Conservation (phyloP, 2,888 invertebrate species). For the Nasonovia ribisnigri region DNA sequence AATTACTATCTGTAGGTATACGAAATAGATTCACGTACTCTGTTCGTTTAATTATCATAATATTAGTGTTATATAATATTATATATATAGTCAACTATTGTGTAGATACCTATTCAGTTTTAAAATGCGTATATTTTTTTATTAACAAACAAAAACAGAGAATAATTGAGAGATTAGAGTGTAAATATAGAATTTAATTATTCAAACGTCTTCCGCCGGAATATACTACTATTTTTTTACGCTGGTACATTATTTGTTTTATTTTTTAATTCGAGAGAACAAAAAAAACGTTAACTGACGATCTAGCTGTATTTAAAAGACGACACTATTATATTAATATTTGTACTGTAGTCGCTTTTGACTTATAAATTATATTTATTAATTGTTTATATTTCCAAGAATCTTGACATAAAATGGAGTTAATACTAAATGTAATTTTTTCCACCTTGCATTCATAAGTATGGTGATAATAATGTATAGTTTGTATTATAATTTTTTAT, state of each 20-base stretch:
- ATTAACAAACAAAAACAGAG: not conserved
- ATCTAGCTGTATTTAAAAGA: not conserved
- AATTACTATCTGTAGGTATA: too few species aligned
- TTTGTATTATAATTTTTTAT: not conserved
- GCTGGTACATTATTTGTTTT: not conserved
- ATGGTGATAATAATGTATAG: not conserved
- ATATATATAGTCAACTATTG: too few species aligned
- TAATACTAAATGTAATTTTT: not conserved
- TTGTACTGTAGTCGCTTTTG: not conserved
- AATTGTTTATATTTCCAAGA: not conserved
- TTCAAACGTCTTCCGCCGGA: slow-evolving; percentile 14
- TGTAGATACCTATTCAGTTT: not conserved
- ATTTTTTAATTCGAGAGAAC: not conserved
- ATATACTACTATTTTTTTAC: not conserved
- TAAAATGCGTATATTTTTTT: not conserved
- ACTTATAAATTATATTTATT: not conserved
- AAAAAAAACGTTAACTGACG: not conserved
- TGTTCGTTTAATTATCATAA: too few species aligned
- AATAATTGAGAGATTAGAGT: not conserved
- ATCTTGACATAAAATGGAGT: not conserved
- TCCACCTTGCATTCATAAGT: not conserved
- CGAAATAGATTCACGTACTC: too few species aligned
- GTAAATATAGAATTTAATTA: not conserved
- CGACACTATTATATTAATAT: not conserved
- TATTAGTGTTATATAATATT: too few species aligned